Base-by-base conservation (phyloP, 2,888 invertebrate genomes). In the Seira ritae region DNA sequence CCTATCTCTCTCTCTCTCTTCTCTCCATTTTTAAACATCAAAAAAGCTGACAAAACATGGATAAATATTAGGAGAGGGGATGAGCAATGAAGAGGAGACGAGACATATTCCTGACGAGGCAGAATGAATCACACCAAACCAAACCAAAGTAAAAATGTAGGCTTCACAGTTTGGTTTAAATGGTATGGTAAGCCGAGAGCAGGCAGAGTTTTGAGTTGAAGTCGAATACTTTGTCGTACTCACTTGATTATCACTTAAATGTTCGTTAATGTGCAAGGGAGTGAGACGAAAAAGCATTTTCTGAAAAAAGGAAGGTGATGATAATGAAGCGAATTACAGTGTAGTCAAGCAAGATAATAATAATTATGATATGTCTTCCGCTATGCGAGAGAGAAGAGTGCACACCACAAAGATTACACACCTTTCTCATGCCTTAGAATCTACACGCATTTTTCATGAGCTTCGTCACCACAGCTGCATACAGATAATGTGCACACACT, bases 301-400 rank as follows among this genome's bases (percentile, higher is more conserved):
- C 19, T 20, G n/a, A 46, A 31, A 74, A 65, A 60, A 68, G 80
- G 68, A 75, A 80, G 74, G 75, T 80, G 80, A 80, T 80, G 80
- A 80, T 80, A 80, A 80, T 74, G 72, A 75, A 80, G 80, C 46
- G 75, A 75, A 80, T 74, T 80, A 80, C 80, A 74, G 31, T 71
- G 55, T 37, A 69, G 74, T 50, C 46, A 75, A 80, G 80, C 75
- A 76, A 68, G 75, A 76, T 76, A 76, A 80, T 80, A 75, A 80
- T 80, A 80, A 80, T 80, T 75, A 75, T 50, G 69, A 73, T 73
- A 22, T 73, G 80, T 80, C 80, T 80, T 80, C 80, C 80, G 80
- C 80, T 71, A 31, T 60, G 20, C 12, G 1, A 62, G 23, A 62
- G 23, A n/a, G 17, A 31, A 20, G 67, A 67, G 46, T 75, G 75